These are phyloP conservation scores for Apocrypta bakeri DNA, from an alignment of 1,140 invertebrate species.

Conservation along the genomic window DNA sequence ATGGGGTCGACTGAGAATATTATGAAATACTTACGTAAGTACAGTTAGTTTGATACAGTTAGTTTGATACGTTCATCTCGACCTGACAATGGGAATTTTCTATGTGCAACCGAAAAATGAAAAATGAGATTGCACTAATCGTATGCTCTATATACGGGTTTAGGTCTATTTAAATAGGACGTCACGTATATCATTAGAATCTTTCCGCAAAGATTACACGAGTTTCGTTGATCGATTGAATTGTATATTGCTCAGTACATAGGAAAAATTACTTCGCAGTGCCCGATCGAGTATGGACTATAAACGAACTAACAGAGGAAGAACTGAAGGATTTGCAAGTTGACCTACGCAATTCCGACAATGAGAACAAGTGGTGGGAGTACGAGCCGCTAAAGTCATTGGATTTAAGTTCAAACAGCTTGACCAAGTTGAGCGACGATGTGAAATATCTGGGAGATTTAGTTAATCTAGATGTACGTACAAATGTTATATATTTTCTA, in stretches of 20 bases:
- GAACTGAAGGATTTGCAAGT: constrained; percentile 76
- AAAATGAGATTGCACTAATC: constrained; percentile 34
- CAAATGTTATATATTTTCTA: too few species aligned
- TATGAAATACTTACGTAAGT: too few species aligned
- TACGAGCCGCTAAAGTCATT: constrained; percentile 84
- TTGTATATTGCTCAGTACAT: neutral
- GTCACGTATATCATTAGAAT: too few species aligned
- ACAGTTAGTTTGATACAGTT: too few species aligned
- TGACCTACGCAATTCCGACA: constrained; percentile 81
- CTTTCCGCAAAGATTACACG: neutral
- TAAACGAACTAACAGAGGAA: constrained; percentile 84
- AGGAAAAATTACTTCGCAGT: constrained; percentile 77
- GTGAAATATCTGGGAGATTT: constrained; percentile 83
- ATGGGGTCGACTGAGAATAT: too few species aligned
- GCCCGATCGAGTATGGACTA: constrained; percentile 86
- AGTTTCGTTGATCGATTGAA: neutral
- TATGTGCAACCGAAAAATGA: too few species aligned
- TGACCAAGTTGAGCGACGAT: constrained; percentile 80
- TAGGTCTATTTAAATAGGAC: constrained; percentile 20
- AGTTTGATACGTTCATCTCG: too few species aligned
- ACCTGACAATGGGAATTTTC: too few species aligned
- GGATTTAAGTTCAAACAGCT: constrained; percentile 86
- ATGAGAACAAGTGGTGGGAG: constrained; percentile 89
- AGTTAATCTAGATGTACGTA: constrained; percentile 81
- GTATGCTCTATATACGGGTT: neutral